These are phyloP conservation scores for Onychomys arenicola DNA, from an alignment of 2,797 vertebrate genomes.

Conservation along the genomic window DNA sequence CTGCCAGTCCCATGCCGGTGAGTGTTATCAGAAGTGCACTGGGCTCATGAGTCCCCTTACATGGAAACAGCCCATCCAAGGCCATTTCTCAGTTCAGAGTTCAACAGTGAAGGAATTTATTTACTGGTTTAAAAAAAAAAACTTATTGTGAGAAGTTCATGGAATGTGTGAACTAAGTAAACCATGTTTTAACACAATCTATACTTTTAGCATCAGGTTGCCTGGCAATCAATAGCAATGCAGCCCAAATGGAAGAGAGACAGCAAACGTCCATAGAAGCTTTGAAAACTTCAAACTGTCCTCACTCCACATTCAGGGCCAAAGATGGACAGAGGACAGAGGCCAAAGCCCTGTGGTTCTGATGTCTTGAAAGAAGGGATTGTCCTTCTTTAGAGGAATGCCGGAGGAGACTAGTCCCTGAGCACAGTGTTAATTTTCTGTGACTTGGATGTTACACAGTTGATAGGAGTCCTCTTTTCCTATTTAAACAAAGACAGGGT, in stretches of 20 bases:
- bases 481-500: constrained; percentile 48
- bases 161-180: constrained; percentile 33
- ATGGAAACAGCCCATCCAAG: background rate
- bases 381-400: background rate
- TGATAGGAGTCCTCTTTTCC: background rate
- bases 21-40: background rate
- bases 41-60: background rate
- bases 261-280: background rate
- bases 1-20: background rate
- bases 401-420: background rate
- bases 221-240: constrained; percentile 39
- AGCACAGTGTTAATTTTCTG: background rate
- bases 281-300: constrained; percentile 70
- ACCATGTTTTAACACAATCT: background rate
- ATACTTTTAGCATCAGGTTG: constrained; percentile 38
- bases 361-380: background rate
- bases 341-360: background rate
- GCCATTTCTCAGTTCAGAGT: background rate
- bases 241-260: background rate
- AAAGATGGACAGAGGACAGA: background rate
- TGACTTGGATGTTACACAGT: constrained; percentile 27
- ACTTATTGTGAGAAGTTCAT: background rate
- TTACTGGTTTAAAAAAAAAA: background rate
- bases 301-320: constrained; percentile 64
- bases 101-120: background rate